Conservation (phyloP, 1,140 invertebrate genomes). For the Spodoptera frugiperda region DNA sequence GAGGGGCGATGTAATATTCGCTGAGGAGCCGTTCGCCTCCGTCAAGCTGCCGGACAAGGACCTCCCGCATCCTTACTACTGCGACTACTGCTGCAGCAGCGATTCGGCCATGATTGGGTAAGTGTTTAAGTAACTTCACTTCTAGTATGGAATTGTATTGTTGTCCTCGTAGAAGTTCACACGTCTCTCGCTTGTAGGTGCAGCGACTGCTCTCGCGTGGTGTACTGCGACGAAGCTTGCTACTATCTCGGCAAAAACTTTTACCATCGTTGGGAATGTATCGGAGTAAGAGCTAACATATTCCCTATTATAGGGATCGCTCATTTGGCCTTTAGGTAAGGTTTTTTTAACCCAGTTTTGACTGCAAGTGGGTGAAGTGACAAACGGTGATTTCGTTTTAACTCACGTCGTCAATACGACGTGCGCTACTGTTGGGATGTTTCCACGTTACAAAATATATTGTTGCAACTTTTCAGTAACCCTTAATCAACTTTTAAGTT, state of each 20-base stretch:
- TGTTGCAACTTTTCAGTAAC: too few relatives aligned
- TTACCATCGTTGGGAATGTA: constrained; percentile 21
- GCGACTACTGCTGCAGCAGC: constrained; percentile 71
- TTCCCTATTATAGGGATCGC: constrained; percentile 13
- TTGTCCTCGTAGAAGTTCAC: neutral
- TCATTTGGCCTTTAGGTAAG: constrained; percentile 19
- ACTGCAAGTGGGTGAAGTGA: too few relatives aligned
- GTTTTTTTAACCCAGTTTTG: neutral
- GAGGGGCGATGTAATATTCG: constrained; percentile 75
- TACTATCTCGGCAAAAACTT: neutral
- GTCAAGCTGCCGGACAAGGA: constrained; percentile 66
- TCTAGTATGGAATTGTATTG: neutral
- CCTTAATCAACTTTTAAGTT: too few relatives aligned
- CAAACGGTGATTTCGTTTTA: too few relatives aligned
- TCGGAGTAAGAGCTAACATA: constrained; percentile 19
- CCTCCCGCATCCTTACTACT: constrained; percentile 43
- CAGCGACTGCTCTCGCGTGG: neutral
- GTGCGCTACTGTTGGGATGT: too few relatives aligned
- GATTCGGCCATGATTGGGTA: constrained; percentile 3
- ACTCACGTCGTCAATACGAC: too few relatives aligned
- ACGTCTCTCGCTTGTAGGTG: neutral
- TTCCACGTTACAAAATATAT: too few relatives aligned
- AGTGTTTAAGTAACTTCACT: neutral
- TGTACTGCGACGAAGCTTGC: constrained; percentile 13
- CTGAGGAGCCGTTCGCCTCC: constrained; percentile 78